Conservation (phyloP, 2,113 vertebrate genomes). For the Prionailurus viverrinus region DNA sequence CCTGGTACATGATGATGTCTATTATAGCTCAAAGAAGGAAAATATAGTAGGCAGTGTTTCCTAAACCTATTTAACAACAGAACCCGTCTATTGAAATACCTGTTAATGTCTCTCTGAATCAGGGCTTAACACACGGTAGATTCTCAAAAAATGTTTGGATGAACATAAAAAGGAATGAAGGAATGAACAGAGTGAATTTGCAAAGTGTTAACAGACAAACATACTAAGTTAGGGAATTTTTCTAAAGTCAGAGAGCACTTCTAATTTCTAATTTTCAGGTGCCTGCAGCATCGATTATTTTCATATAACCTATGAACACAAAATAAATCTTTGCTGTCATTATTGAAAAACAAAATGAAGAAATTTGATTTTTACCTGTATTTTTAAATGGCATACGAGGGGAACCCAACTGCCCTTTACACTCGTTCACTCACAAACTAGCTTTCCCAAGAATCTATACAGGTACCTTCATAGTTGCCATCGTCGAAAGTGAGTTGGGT, state of each 20-base stretch:
- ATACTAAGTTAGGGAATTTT: background rate
- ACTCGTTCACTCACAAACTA: background rate
- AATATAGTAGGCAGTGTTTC: background rate
- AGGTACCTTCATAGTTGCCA: background rate
- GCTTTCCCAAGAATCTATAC: background rate
- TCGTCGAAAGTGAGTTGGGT: background rate
- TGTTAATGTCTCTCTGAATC: background rate
- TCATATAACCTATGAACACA: background rate
- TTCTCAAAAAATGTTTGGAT: slow-evolving; percentile 1
- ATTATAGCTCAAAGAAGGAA: background rate
- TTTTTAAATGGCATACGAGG: background rate
- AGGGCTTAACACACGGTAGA: background rate
- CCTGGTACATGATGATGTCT: background rate
- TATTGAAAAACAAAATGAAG: background rate
- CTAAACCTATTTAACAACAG: background rate
- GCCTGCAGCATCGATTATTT: background rate
- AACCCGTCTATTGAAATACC: background rate
- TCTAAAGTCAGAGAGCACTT: background rate
- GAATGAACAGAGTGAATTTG: background rate
- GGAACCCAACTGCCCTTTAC: background rate
- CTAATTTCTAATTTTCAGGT: slow-evolving; percentile 17
- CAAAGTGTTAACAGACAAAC: background rate
- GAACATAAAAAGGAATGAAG: background rate
- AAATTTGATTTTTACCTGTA: slow-evolving; percentile 25
- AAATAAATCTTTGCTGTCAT: background rate